Evolutionary conservation across 35 echinoderm and acorn worm genomes (phyloP), one percentile per base, ranked within the genome.

Genomic region (Apostichopus californicus): DNA sequence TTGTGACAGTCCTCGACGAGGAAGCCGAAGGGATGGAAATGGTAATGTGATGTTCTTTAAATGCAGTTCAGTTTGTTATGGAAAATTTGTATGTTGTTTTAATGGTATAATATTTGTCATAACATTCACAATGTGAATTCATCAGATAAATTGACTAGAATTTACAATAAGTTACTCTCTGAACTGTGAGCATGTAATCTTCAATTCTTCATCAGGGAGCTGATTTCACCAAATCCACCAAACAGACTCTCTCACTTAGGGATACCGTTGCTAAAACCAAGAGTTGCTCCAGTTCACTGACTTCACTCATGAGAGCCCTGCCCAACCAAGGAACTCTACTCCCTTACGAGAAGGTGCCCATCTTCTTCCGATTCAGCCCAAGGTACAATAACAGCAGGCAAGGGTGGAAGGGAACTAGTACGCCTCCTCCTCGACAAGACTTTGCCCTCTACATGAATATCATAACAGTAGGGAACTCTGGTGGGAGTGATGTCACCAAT

Each of bases 371-470:
- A 1, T 99, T 96, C 80, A 94, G 95, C 21, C 97, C 97, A 5
- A 92, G 95, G 23, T 96, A 93, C 80, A 96, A 81, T 93, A 92
- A 80, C 14, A 68, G 93, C 18, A 87, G 77, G 68, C 92, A 96
- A 78, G 97, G 97, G 5, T 99, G 97, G 97, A 99, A 99, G 78
- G 92, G 97, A 10, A 99, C 93, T 6, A 80, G 93, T 7, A 91
- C 87, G 12, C 93, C 95, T 25, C 93, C 97, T 14, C 97, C 95
- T 6, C 82, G 97, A 54, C 97, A 99, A 78, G 97, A 99, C 92
- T 99, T 95, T 95, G 95, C 95, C 3, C 92, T 99, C 17, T 99
- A 94, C 92, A 96, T 98, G 93, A 91, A 96, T 11, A 93, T 99
- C 90, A 92, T 77, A 13, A 92, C 94, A 63, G 90, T 96, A 34